Percentiles rank a stretch among this genome's conserved stretches.
Evolutionary conservation across 2,888 invertebrate species (phyloP).

Genomic region (Mylabris sibirica): DNA sequence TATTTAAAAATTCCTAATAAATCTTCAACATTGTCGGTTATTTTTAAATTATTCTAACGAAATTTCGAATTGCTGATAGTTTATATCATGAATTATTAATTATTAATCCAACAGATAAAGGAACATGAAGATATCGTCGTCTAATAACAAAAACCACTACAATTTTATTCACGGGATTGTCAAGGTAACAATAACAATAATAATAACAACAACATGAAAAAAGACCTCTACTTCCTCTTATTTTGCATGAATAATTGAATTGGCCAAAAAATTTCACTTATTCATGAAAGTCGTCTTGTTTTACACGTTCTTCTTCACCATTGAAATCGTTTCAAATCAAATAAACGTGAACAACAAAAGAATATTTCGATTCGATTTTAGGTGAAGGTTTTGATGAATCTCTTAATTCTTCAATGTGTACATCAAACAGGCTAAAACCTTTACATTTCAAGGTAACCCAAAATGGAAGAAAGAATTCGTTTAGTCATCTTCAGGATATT

Average conservation of each 20-base stretch:
- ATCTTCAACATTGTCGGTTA: neutral
- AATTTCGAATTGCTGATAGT: slow-evolving; percentile 1
- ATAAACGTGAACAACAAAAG: neutral
- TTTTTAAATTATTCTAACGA: slow-evolving; percentile 4
- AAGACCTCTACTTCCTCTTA: neutral
- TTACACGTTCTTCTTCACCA: neutral
- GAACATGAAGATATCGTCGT: neutral
- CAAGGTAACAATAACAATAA: slow-evolving; percentile 1
- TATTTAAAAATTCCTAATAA: slow-evolving; percentile 10
- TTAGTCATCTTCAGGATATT: slow-evolving; percentile 13
- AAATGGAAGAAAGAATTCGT: neutral
- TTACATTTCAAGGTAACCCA: slow-evolving; percentile 11
- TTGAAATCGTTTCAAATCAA: neutral
- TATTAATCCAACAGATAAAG: neutral
- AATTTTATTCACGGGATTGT: neutral
- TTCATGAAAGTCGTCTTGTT: neutral
- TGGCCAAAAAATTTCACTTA: slow-evolving; percentile 11
- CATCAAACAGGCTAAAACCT: slow-evolving; percentile 3
- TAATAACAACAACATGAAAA: neutral
- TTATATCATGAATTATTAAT: slow-evolving; percentile 15
- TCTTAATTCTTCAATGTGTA: neutral
- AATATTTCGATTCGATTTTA: neutral
- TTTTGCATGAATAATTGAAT: slow-evolving; percentile 5
- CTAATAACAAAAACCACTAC: neutral
- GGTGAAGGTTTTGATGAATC: slow-evolving; percentile 7